Evolutionary conservation across 2,113 vertebrate species (phyloP).

Genomic region (Alethe diademata): DNA sequence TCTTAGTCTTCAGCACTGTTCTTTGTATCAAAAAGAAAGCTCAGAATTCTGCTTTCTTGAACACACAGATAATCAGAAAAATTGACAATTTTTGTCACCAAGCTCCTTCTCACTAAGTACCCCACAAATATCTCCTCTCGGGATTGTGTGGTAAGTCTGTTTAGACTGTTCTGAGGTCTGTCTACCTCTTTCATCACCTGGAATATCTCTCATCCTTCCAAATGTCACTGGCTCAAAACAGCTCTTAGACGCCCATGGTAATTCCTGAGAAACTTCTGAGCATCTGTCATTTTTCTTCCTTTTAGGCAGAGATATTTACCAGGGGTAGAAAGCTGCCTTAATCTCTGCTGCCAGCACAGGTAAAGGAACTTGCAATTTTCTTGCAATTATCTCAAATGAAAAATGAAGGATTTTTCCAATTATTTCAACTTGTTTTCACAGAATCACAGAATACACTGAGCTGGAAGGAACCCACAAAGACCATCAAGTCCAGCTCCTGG

Average conservation of each 20-base stretch:
- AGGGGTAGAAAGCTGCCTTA: neutral
- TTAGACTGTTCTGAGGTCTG: neutral
- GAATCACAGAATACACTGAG: neutral
- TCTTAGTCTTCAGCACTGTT: neutral
- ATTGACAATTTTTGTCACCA: neutral
- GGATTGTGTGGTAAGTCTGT: neutral
- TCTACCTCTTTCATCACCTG: neutral
- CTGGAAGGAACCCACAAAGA: neutral
- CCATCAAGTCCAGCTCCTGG: neutral
- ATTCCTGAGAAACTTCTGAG: neutral
- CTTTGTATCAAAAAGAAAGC: neutral
- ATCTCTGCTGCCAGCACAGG: neutral
- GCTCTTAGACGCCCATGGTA: neutral
- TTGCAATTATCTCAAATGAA: neutral
- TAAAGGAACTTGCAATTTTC: neutral
- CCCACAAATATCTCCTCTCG: neutral
- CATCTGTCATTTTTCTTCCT: neutral
- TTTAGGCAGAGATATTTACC: neutral
- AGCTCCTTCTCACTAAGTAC: neutral
- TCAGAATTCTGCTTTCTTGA: neutral
- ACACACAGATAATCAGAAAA: neutral
- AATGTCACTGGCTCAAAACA: neutral
- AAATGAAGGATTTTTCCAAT: neutral
- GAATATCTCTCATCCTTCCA: neutral
- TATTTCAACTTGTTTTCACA: neutral